Evolutionary conservation across 2,888 invertebrate species (phyloP), one percentile per base, ranked within the genome.

Genomic region (Eupeodes luniger): DNA sequence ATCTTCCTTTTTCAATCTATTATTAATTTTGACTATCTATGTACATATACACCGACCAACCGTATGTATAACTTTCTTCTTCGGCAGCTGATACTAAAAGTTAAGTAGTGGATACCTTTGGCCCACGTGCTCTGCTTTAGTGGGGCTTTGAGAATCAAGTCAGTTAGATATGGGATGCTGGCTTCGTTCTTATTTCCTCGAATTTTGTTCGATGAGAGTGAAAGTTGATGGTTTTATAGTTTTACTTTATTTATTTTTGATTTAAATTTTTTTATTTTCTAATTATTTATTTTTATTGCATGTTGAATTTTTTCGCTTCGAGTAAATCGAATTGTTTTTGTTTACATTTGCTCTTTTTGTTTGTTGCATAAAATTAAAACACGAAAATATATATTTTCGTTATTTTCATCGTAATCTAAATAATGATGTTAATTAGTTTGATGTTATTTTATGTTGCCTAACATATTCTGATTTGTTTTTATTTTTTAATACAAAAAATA

Each of bases 171-270:
- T 40, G 40, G 27, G 66, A 85, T 81, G 85, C 61, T 85, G 72
- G n/a, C 53, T 51, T 62, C 11, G 53, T 44, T 77, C 34, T 77
- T 55, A 55, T 7, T 64, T 83, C 79, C 66, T 80, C 76, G 12
- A 19, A n/a, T 80, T 83, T 83, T 67, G 75, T 75, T 79, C 86
- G 83, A 72, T 59, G 86, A 87, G 83, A 87, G 86, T 87, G 86
- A 87, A 87, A 87, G 86, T 87, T 87, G 70, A 76, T 83, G 44
- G 11, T 53, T 6, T 34, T 14, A 1, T 14, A 16, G 4, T 62
- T 62, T 62, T 61, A 7, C 7, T 61, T 27, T 34, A 6, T 51
- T 51, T 51, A 12, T 51, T 12, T 36, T 51, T 55, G 6, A 5
- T 14, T 36, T 55, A 12, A 57, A 36, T 61, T 40, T 57, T 16